A percentile compares a stretch with the other conserved stretches of the same genome.
These are phyloP conservation scores for Bombus affinis DNA, from an alignment of 1,140 invertebrate genomes.

Conservation along the genomic window DNA sequence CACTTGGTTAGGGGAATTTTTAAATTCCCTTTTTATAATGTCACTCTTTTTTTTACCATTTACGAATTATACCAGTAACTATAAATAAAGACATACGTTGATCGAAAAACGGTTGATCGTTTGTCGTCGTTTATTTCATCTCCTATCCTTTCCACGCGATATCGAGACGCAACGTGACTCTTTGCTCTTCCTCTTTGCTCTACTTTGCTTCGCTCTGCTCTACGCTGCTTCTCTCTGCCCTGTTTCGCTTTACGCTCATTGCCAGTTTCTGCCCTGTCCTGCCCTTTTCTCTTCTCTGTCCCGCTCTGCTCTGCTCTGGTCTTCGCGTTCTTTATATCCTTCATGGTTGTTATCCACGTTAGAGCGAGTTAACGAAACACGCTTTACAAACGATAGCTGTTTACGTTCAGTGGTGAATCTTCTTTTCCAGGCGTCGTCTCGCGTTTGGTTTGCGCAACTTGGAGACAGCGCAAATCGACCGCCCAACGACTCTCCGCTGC, in stretches of 20 bases:
- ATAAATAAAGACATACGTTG: background rate
- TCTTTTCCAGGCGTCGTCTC: conserved; percentile 51
- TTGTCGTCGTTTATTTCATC: background rate
- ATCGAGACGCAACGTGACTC: background rate
- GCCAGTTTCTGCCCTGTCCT: background rate
- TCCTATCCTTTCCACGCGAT: background rate
- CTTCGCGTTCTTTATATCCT: background rate
- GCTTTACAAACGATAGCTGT: background rate
- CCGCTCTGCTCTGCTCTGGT: background rate
- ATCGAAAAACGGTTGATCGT: too few relatives aligned
- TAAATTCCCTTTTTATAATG: background rate
- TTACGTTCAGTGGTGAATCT: conserved; percentile 30
- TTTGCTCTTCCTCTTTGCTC: background rate
- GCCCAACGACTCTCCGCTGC: background rate
- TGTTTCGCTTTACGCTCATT: background rate
- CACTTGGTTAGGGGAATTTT: accelerated
- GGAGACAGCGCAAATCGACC: background rate
- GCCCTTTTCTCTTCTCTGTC: background rate
- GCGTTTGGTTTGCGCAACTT: conserved; percentile 11
- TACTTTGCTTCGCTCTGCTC: background rate
- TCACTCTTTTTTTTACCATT: background rate
- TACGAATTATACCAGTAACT: background rate
- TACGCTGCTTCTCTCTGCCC: background rate
- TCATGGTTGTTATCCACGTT: background rate
- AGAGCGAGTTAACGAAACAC: background rate